These are phyloP conservation scores for Mongoloraphidia duomilia DNA, from an alignment of 2,888 invertebrate species.

Conservation along the genomic window DNA sequence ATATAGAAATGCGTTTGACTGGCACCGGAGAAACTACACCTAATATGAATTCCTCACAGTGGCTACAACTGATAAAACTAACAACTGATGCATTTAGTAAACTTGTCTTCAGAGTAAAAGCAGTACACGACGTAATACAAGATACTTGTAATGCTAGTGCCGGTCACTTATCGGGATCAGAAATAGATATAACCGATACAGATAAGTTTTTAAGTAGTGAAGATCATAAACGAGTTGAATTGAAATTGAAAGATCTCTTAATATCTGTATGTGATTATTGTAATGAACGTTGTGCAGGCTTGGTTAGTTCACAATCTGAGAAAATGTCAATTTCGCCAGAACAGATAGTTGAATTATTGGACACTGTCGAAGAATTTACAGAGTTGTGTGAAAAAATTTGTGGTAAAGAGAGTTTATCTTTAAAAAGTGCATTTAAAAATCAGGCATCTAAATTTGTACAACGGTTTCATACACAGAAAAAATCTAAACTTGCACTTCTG, in stretches of 20 bases:
- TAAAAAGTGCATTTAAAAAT: constrained; percentile 69
- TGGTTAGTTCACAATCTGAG: constrained; percentile 64
- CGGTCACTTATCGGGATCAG: constrained; percentile 29
- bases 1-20: constrained; percentile 37
- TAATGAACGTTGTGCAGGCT: constrained; percentile 81
- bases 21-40: constrained; percentile 31
- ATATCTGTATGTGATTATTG: constrained; percentile 79
- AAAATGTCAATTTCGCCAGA: constrained; percentile 56
- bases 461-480: constrained; percentile 78
- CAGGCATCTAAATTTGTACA: constrained; percentile 85
- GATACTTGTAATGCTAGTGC: constrained; percentile 57
- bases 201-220: constrained; percentile 55
- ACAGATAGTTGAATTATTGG: constrained; percentile 63
- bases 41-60: constrained; percentile 26
- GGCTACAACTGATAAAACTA: constrained; percentile 26
- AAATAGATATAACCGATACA: constrained; percentile 28
- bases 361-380: constrained; percentile 66
- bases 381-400: constrained; percentile 59
- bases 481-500: constrained; percentile 67
- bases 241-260: constrained; percentile 61
- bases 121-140: constrained; percentile 60
- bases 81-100: constrained; percentile 31
- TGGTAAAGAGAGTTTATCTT: constrained; percentile 59
- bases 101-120: constrained; percentile 58
- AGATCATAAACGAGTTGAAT: constrained; percentile 53